Base-by-base conservation (phyloP, 2,113 vertebrate species). In the Polypterus bichir region DNA sequence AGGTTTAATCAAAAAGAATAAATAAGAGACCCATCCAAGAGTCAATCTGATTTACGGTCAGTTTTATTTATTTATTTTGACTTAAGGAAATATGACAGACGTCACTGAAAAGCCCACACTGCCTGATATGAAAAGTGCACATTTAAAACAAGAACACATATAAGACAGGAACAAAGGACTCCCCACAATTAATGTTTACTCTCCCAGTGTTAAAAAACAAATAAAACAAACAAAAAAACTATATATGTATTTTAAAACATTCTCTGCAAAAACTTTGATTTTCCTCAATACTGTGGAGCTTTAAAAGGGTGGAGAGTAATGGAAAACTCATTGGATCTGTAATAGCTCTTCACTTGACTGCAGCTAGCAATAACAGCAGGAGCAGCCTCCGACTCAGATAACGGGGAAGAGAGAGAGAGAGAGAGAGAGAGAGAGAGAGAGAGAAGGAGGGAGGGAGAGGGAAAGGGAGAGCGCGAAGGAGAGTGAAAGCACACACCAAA, bases 331-430 rank as follows among this genome's bases (percentile, higher is more conserved):
- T 88, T 86, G 87, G 82, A 88, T 92, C 88, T 81, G 89, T 92
- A 92, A 93, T 92, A 92, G 89, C 89, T 89, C 89, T 92, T 92
- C 88, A 92, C 86, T 92, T 90, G 90, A 89, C 92, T 91, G 91
- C 89, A 94, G 89, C 91, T 86, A 86, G 89, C 89, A 92, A 88
- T 86, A 93, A 91, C 91, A 90, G 87, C 85, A 76, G 84, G 88
- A 91, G 88, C 83, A 92, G 88, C 88, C 86, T 83, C 88, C 91
- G 87, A 87, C 76, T 75, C 71, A 76, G 80, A 84, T 81, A 79
- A 81, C 76, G 75, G 76, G 68, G 71, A 73, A 69, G 78, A 27
- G 78, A 5, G 73, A 44, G 73, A n/a, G 27, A 46, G 73, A 74
- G 73, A 75, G 72, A 74, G 61, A 77, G 69, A 71, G 70, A 72